Evolutionary conservation across 2,797 vertebrate species (phyloP).

Genomic region (Sebastes glaucus): DNA sequence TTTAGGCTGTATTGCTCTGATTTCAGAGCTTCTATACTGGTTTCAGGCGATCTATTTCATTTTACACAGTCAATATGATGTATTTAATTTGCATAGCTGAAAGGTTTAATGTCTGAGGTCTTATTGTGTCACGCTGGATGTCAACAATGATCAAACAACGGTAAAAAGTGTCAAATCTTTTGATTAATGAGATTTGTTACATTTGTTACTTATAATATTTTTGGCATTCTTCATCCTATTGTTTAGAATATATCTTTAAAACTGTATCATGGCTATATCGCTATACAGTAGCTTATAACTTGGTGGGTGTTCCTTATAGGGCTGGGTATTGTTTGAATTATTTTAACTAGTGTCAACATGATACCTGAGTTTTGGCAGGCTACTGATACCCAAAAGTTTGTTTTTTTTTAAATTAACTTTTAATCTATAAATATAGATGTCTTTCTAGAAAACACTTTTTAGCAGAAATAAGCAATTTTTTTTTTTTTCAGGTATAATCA

Average conservation of each 20-base stretch:
- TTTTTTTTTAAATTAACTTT: too few relatives aligned
- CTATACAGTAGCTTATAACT: background rate
- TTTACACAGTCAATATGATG: conserved; percentile 75
- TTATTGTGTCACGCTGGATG: conserved; percentile 27
- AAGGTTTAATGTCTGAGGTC: conserved; percentile 52
- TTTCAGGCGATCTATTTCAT: conserved; percentile 78
- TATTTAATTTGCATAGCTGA: conserved; percentile 81
- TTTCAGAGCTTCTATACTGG: conserved; percentile 71
- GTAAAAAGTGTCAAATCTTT: background rate
- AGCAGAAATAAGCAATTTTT: background rate
- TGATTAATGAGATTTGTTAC: background rate
- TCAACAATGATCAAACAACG: conserved; percentile 41
- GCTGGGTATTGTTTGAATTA: too few relatives aligned
- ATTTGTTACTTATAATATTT: background rate
- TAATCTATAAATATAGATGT: background rate
- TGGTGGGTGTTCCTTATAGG: background rate
- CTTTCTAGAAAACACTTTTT: background rate
- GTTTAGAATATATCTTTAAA: background rate
- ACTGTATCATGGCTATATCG: background rate
- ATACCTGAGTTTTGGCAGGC: background rate
- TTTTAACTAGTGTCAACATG: background rate
- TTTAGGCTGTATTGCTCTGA: conserved; percentile 80
- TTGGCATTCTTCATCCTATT: background rate
- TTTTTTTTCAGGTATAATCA: too few relatives aligned
- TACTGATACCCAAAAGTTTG: too few relatives aligned